Percentiles rank a stretch among this genome's conserved stretches.
phyloP scores from a whole-genome alignment of 2,888 invertebrate genomes.

The Drosophila macrospina region DNA sequence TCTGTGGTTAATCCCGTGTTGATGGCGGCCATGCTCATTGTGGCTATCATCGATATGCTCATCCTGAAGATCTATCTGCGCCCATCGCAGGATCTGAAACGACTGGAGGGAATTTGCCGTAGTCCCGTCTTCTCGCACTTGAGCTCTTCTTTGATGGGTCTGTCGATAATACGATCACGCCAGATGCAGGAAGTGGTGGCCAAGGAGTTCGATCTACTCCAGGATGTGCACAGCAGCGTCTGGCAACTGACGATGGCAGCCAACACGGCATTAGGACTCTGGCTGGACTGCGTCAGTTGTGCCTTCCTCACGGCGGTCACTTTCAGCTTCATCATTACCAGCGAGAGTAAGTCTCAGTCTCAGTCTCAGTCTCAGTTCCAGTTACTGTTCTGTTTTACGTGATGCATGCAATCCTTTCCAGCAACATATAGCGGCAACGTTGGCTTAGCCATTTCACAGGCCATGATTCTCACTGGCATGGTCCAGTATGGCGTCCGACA shows the following conservation, averaged over 20 bases:
- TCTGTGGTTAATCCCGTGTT: constrained; percentile 90
- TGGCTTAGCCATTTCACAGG: constrained; percentile 89
- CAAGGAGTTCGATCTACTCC: constrained; percentile 90
- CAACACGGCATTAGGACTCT: constrained; percentile 89
- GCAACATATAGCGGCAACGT: constrained; percentile 89
- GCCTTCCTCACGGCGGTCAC: constrained; percentile 89
- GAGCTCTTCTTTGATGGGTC: constrained; percentile 93
- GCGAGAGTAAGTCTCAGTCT: constrained; percentile 87
- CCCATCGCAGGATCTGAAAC: constrained; percentile 91
- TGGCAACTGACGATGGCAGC: constrained; percentile 84
- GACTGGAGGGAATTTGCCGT: constrained; percentile 90
- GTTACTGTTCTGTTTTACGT: background rate
- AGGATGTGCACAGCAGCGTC: constrained; percentile 86
- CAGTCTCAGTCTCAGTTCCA: no score
- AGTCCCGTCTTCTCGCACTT: constrained; percentile 97
- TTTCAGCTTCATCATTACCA: constrained; percentile 88
- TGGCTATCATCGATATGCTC: constrained; percentile 88
- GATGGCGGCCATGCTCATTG: constrained; percentile 88
- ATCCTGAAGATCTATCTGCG: constrained; percentile 89
- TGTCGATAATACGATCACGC: constrained; percentile 94
- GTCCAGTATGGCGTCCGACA: constrained; percentile 90
- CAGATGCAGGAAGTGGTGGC: constrained; percentile 90
- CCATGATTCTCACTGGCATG: constrained; percentile 90
- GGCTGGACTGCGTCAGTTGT: constrained; percentile 90
- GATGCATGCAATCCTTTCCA: constrained; percentile 28